These are phyloP conservation scores for Hydropotes inermis DNA, from an alignment of 2,113 vertebrate genomes.

Conservation along the genomic window DNA sequence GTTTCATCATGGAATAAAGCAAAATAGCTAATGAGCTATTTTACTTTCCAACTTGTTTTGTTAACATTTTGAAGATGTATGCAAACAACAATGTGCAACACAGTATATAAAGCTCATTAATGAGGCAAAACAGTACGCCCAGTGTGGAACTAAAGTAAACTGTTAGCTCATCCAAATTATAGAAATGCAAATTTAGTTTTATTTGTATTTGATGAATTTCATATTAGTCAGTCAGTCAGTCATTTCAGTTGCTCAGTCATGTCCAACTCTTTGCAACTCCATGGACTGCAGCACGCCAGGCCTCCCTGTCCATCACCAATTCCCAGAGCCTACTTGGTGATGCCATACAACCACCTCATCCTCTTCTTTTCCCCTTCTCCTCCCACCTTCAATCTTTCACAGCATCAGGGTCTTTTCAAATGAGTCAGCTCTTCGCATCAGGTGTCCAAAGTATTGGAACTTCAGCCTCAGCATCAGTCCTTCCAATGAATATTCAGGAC, in stretches of 20 bases:
- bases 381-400: rapidly evolving
- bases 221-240: too few relatives aligned
- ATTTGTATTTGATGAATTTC: neutral
- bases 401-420: neutral
- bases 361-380: neutral
- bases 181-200: neutral
- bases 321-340: neutral
- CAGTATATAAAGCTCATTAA: neutral
- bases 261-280: rapidly evolving
- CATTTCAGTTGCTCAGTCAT: neutral
- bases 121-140: neutral
- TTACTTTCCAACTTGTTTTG: neutral
- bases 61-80: neutral
- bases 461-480: neutral
- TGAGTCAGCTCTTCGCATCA: rapidly evolving
- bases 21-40: neutral
- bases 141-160: neutral
- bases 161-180: neutral
- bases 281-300: rapidly evolving
- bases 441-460: neutral
- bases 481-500: neutral
- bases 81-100: neutral
- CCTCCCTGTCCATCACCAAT: neutral
- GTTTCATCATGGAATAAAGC: neutral
- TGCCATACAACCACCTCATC: neutral